These are phyloP conservation scores for Noctua janthina DNA, from an alignment of 2,888 invertebrate species.

Conservation along the genomic window DNA sequence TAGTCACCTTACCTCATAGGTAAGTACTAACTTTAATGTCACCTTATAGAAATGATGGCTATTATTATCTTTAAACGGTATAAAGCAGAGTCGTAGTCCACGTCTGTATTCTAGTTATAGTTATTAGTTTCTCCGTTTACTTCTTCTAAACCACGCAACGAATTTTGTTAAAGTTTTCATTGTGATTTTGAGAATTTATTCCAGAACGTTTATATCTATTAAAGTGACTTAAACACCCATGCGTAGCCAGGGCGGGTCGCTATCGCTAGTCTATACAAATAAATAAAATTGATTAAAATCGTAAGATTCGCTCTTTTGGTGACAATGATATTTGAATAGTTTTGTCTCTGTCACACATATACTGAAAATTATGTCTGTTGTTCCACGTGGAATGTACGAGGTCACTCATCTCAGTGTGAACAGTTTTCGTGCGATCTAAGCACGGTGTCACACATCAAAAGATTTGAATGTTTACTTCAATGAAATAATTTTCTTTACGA, in stretches of 20 bases:
- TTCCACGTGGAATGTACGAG: background rate
- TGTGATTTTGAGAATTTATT: background rate
- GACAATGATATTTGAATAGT: background rate
- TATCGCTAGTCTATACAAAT: background rate
- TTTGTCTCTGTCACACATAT: background rate
- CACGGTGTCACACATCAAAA: background rate
- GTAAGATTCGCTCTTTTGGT: background rate
- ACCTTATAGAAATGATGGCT: background rate
- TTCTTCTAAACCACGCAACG: background rate
- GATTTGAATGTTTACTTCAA: background rate
- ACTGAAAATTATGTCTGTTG: background rate
- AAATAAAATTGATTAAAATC: background rate
- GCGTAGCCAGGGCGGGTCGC: background rate
- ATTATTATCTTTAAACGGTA: background rate
- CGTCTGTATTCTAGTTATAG: too few relatives aligned
- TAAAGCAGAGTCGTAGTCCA: background rate
- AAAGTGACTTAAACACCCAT: background rate
- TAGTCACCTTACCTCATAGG: background rate
- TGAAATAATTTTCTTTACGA: background rate
- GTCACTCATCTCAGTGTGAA: background rate
- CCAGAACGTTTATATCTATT: background rate
- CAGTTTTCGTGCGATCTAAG: background rate
- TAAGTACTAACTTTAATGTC: conserved; percentile 26
- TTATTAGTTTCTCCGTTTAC: background rate
- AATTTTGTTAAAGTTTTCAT: background rate